These are phyloP conservation scores for Zaprionus davidi DNA, from an alignment of 1,140 invertebrate genomes.

Conservation along the genomic window DNA sequence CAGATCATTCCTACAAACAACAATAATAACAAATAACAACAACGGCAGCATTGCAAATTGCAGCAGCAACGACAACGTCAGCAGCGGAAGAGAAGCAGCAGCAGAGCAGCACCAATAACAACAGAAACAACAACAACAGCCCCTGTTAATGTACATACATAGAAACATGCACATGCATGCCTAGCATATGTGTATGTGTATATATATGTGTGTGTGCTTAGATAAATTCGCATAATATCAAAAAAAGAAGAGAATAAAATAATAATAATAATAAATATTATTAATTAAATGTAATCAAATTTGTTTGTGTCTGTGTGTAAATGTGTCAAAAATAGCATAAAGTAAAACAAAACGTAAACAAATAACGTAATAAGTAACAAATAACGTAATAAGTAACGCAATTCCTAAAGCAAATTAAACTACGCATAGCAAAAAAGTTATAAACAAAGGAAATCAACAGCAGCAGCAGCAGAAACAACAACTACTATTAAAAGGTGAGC, in stretches of 20 bases:
- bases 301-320: constrained; percentile 30
- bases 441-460: constrained; percentile 38
- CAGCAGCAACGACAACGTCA: constrained; percentile 38
- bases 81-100: constrained; percentile 34
- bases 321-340: constrained; percentile 39
- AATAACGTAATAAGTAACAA: constrained; percentile 31
- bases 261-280: constrained; percentile 11
- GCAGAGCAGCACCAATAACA: constrained; percentile 29
- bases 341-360: constrained; percentile 32
- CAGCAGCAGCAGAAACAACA: constrained; percentile 23
- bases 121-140: constrained; percentile 46
- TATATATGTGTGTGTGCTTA: constrained; percentile 41
- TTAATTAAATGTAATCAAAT: constrained; percentile 39
- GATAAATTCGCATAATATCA: constrained; percentile 61
- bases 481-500: constrained; percentile 57
- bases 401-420: constrained; percentile 70
- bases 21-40: constrained; percentile 30
- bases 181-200: constrained; percentile 11
- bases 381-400: constrained; percentile 61
- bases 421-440: constrained; percentile 18
- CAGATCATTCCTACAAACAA: constrained; percentile 77
- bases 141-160: constrained; percentile 53
- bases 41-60: constrained; percentile 39
- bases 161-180: constrained; percentile 24
- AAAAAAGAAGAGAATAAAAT: constrained; percentile 12